Evolutionary conservation across 2,888 invertebrate species (phyloP), one percentile per base, ranked within the genome.

Genomic region (Microctonus hyperodae): DNA sequence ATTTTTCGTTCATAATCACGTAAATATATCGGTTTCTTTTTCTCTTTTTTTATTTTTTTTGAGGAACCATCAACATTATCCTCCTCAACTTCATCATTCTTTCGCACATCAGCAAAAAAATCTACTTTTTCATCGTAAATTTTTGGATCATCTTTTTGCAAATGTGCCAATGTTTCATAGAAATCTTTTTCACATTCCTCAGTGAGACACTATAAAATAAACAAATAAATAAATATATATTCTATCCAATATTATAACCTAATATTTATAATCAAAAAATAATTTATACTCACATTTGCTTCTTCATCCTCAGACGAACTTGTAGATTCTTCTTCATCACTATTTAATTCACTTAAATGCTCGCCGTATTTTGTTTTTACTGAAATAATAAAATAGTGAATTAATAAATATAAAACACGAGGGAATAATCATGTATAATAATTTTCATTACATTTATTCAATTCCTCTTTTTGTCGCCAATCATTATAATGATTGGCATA

Each of bases 81-180:
- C 1, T 51, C 10, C 6, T 20, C 31, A 61, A 65, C 33, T 6
- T 74, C 50, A 9, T 70, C 69, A 13, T 60, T 56, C 1, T 44
- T 44, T n/a, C 44, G 20, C 1, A 5, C n/a, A 9, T 74, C 69
- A 1, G 87, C 85, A 84, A 95, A 96, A 79, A 94, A 95, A 62
- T 87, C 87, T 33, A 88, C 88, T 63, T 88, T 87, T 48, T 91
- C 88, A 79, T 97, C 90, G 83, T 98, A 98, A 71, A 97, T 96
- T 74, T 88, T 88, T 0, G 97, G 95, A 85, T 97, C 94, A 79
- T 93, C 94, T 55, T 90, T 92, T 82, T 97, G 97, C 55, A 98
- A 84, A 60, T 90, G 90, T 0, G 96, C 88, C 1, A 97, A 85
- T 0, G 97, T 93, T 84, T 92, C 93, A 51, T 95, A 90, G 84